phyloP scores from a whole-genome alignment of 2,113 vertebrate genomes.

The Panthera leo region DNA sequence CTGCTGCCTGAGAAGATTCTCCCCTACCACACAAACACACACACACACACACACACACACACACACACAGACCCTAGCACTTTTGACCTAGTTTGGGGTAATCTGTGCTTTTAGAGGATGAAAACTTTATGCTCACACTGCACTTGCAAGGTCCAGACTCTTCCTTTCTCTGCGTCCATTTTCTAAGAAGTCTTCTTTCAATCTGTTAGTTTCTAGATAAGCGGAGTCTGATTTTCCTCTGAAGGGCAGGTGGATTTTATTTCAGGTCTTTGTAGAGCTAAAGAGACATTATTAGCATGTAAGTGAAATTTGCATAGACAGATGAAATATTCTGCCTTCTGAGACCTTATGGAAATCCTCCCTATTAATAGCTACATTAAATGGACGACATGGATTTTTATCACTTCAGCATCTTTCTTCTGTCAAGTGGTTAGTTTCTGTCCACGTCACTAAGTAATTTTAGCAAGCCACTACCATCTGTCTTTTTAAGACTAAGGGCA shows the following conservation, averaged over 20 bases:
- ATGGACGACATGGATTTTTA: neutral
- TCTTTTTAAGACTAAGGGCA: neutral
- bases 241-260: neutral
- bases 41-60: too few species aligned
- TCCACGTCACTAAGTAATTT: neutral
- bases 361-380: neutral
- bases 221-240: constrained; percentile 8
- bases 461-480: neutral
- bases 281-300: neutral
- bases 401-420: neutral
- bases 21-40: neutral
- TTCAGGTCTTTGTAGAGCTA: neutral
- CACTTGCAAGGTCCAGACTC: neutral
- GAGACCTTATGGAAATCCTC: neutral
- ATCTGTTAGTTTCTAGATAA: neutral
- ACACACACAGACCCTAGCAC: too few species aligned
- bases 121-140: neutral
- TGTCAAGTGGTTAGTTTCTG: neutral
- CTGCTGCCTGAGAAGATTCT: neutral
- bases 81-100: neutral
- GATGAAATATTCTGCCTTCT: neutral
- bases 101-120: neutral
- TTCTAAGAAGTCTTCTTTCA: neutral
- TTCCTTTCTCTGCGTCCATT: neutral
- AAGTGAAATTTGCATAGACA: neutral